Evolutionary conservation across 30 jellyfish, hydroid and myxozoan genomes (phyloP), one percentile per base, ranked within the genome.

Genomic region (Chironex yamaguchii): DNA sequence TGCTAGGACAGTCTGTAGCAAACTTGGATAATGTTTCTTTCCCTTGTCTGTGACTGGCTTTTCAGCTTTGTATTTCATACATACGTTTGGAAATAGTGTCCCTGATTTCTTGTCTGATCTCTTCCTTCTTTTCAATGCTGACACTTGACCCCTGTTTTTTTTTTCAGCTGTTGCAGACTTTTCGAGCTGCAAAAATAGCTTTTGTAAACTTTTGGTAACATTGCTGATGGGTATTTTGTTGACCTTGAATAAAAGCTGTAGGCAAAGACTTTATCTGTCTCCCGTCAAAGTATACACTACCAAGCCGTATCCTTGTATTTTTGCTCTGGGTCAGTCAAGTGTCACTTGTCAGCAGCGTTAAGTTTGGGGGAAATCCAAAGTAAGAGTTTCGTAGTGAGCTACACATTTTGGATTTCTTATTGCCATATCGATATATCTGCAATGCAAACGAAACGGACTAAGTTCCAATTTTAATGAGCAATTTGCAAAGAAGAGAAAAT

Each of bases 161-260:
- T 27, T 34, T 54, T 63, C 36, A 2, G 73, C 30, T 36, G 69
- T 29, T 34, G 65, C 58, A 29, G 82, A 33, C 4, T 66, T 66
- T 66, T 29, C 2, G n/a, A 29, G 2, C 4, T 4, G 49, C 81
- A 22, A 77, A 48, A 6, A 73, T 73, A 4, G 87, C 87, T 49
- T 73, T 73, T 50, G 87, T 73, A 74, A 74, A 74, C 12, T 74
- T 74, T 36, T 74, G 79, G 29, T 42, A 74, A 62, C 87, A 74
- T 36, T 74, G 87, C 34, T 53, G 79, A 36, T 74, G 87, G 30
- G 20, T 29, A 74, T 14, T 42, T 2, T 74, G 79, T 52, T 49
- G 76, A 25, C 87, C 87, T 25, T 48, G 76, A 36, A 42, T 26
- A 74, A 74, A 74, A 22, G 53, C 24, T 9, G 30, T 48, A 17